These are phyloP conservation scores for Capromys pilorides DNA, from an alignment of 2,797 vertebrate genomes.

Conservation along the genomic window DNA sequence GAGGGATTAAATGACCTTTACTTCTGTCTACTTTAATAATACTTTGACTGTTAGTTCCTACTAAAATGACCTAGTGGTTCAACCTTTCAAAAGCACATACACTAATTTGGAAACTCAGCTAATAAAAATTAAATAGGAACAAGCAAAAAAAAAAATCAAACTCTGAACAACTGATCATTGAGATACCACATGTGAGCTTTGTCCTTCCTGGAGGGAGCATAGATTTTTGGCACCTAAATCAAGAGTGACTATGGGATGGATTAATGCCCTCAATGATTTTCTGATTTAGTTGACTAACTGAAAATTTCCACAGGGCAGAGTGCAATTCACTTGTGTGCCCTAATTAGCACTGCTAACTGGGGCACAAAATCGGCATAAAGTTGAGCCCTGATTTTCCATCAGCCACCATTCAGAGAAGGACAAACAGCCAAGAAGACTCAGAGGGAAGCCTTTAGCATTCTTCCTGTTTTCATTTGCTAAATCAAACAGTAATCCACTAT, in stretches of 20 bases:
- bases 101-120: constrained; percentile 42
- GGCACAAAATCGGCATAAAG: constrained; percentile 88
- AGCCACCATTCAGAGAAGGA: constrained; percentile 72
- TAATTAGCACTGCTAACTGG: constrained; percentile 90
- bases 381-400: constrained; percentile 75
- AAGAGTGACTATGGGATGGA: constrained; percentile 82
- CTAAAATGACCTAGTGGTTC: neutral
- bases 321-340: constrained; percentile 87
- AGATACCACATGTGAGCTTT: constrained; percentile 75
- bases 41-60: constrained; percentile 30
- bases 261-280: constrained; percentile 84
- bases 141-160: neutral
- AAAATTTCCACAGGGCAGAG: constrained; percentile 88
- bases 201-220: constrained; percentile 86
- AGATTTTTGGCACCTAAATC: constrained; percentile 89
- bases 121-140: constrained; percentile 36
- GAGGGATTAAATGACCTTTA: constrained; percentile 60
- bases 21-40: constrained; percentile 38
- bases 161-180: constrained; percentile 60
- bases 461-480: neutral
- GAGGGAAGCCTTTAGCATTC: neutral
- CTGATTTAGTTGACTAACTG: constrained; percentile 87
- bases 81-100: neutral
- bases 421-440: constrained; percentile 46
- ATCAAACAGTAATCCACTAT: neutral